Evolutionary conservation across 1,140 invertebrate genomes (phyloP).

Genomic region (Antheraea mylitta): DNA sequence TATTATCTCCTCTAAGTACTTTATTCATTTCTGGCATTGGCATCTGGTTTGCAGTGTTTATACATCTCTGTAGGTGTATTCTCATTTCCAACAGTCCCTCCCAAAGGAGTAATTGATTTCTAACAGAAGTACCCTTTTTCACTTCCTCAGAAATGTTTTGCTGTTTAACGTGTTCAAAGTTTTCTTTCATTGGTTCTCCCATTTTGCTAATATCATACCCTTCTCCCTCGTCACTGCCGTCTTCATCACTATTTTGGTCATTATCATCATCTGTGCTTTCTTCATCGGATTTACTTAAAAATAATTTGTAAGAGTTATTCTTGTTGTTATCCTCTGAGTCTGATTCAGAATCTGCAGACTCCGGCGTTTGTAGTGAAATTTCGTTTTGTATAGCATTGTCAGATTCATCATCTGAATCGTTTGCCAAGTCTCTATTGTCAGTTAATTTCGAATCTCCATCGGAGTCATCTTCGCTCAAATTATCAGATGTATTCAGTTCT

Average conservation of each 20-base stretch:
- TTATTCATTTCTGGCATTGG: constrained; percentile 82
- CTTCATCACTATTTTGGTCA: constrained; percentile 45
- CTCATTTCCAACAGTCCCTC: constrained; percentile 90
- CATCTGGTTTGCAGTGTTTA: constrained; percentile 87
- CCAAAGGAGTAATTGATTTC: constrained; percentile 89
- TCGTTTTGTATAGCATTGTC: neutral
- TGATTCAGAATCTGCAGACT: constrained; percentile 25
- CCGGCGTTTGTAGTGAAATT: constrained; percentile 6
- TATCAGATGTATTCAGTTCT: constrained; percentile 45
- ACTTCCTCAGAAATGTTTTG: constrained; percentile 82
- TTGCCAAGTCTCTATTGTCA: neutral
- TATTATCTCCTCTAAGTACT: constrained; percentile 69
- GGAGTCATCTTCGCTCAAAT: constrained; percentile 22
- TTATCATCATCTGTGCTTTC: constrained; percentile 51
- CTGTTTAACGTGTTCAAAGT: constrained; percentile 79
- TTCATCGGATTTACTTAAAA: constrained; percentile 14
- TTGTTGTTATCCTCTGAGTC: neutral
- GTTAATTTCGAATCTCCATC: constrained; percentile 16
- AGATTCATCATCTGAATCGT: constrained; percentile 11
- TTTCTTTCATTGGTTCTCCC: constrained; percentile 63
- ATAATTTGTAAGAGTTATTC: neutral
- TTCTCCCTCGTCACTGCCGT: constrained; percentile 55
- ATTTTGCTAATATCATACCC: constrained; percentile 73
- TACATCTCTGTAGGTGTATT: constrained; percentile 91
- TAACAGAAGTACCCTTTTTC: constrained; percentile 88